Evolutionary conservation across 2,113 vertebrate species (phyloP), one percentile per base, ranked within the genome.

Genomic region (Tautogolabrus adspersus): DNA sequence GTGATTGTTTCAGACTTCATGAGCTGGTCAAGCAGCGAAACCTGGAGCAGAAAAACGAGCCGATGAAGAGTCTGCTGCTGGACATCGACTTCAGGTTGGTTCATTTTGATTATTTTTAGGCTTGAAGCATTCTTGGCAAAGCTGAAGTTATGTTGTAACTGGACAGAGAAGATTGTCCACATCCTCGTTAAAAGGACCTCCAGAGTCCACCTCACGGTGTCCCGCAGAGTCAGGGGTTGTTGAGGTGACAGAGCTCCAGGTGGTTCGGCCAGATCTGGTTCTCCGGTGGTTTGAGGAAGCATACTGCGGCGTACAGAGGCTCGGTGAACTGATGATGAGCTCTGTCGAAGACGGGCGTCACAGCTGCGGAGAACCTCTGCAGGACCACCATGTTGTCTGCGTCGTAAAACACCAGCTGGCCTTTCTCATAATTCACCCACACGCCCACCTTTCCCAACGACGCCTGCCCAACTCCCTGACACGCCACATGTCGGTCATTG

Each of bases 21-120:
- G 98, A 99, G 85, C 86, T 96, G 90, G 96, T 98, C 84, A 96
- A 94, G 70, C 72, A 94, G 60, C 91, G 93, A 68, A 93, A 95
- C 67, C 81, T 89, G 61, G 90, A 92, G 74, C 89, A 91, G 37
- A 83, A 90, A 19, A 75, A 92, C 21, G 76, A 89, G 22, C 65
- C 72, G 0, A 82, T 96, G 81, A 96, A 91, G 92, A 98, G 96
- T 89, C 95, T 99, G 62, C 91, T 99, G 83, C 88, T 99, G 89
- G 97, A 99, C 93, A 98, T 99, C 84, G 97, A 99, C 93, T 97
- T 96, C 93, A 97, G 97, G 98, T 98, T 75, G 55, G 76, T 59
- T 44, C 62, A 2, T 8, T 5, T 18, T 9, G 1, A 34, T 40
- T 10, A 1, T 15, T 22, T 42, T 15, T 34, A 6, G 18, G 57